Percentiles rank a stretch among this genome's conserved stretches.
phyloP scores from a whole-genome alignment of 2,888 invertebrate genomes.

The Acronicta psi region DNA sequence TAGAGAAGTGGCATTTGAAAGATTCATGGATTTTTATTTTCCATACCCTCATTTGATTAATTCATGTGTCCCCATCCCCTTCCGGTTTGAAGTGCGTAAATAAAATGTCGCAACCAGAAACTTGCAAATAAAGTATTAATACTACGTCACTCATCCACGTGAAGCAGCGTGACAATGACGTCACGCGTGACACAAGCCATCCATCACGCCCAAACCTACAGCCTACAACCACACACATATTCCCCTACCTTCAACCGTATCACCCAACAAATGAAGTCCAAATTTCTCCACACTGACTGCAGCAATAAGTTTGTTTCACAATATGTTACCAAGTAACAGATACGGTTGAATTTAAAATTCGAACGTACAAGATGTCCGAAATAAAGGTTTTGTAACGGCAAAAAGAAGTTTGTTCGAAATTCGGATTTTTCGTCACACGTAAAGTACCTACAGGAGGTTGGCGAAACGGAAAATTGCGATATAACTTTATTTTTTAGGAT shows the following conservation, averaged over 20 bases:
- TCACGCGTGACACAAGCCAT: conserved; percentile 82
- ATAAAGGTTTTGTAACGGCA: conserved; percentile 22
- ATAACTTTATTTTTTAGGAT: conserved; percentile 85
- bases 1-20: neutral
- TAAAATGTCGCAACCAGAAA: conserved; percentile 51
- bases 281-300: conserved; percentile 31
- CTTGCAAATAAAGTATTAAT: conserved; percentile 71
- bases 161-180: conserved; percentile 78
- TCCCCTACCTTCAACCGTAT: conserved; percentile 47
- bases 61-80: conserved; percentile 27
- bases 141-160: conserved; percentile 74
- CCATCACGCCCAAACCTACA: conserved; percentile 82
- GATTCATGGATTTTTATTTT: conserved; percentile 14
- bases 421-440: conserved; percentile 78
- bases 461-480: conserved; percentile 84
- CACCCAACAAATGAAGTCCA: conserved; percentile 14
- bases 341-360: conserved; percentile 39
- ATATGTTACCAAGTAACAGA: conserved; percentile 64
- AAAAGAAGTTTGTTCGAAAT: conserved; percentile 54
- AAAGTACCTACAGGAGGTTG: conserved; percentile 70
- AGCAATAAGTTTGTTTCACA: conserved; percentile 43
- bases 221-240: conserved; percentile 54
- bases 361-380: conserved; percentile 20
- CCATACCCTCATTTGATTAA: conserved; percentile 30
- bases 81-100: conserved; percentile 37